These are phyloP conservation scores for Pristionchus maxplancki DNA, from an alignment of 2,888 invertebrate species.

Conservation along the genomic window DNA sequence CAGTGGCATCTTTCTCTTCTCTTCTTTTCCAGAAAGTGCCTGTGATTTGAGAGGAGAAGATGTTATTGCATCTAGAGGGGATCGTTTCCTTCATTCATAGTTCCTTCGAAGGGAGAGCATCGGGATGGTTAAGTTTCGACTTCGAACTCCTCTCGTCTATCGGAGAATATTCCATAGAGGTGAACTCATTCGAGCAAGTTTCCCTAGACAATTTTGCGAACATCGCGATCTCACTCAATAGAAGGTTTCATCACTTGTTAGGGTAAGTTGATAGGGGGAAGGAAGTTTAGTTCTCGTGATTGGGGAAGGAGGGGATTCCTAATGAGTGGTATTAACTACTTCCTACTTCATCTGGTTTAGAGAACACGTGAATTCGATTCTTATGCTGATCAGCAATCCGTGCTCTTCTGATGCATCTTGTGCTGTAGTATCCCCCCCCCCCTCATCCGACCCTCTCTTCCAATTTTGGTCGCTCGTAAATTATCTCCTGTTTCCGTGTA, in stretches of 20 bases:
- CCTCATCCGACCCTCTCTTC: neutral
- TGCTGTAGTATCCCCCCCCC: no score
- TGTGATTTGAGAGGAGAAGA: neutral
- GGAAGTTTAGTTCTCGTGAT: slow-evolving; percentile 13
- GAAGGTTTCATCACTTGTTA: neutral
- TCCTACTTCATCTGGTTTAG: neutral
- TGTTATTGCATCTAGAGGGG: neutral
- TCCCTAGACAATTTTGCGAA: neutral
- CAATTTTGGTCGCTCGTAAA: neutral
- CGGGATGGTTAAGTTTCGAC: neutral
- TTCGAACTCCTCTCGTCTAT: neutral
- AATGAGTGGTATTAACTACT: neutral
- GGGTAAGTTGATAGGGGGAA: neutral
- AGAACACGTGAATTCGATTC: neutral
- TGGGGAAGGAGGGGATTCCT: neutral
- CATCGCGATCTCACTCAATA: neutral
- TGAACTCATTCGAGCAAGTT: neutral
- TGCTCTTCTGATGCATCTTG: neutral
- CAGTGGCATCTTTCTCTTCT: neutral
- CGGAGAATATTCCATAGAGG: neutral
- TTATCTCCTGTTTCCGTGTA: neutral
- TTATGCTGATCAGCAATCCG: neutral
- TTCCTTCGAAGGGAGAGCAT: neutral
- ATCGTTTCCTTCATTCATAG: neutral
- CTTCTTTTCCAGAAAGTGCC: slow-evolving; percentile 1